Percentiles rank a stretch among this genome's conserved stretches.
phyloP scores from a whole-genome alignment of 1,140 invertebrate species.

The Manduca sexta region DNA sequence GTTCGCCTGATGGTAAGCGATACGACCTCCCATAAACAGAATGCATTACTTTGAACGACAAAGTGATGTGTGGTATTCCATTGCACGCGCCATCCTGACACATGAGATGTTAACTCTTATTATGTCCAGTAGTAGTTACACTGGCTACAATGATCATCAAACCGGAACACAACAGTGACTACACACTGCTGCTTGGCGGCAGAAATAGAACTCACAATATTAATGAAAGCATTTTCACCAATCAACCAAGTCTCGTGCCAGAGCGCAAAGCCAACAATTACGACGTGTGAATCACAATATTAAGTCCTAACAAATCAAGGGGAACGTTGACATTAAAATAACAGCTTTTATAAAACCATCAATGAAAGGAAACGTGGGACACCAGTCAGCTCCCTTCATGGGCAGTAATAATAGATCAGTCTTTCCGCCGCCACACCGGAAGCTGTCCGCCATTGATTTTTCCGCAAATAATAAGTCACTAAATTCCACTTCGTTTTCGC shows the following conservation, averaged over 20 bases:
- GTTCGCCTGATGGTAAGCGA: no score
- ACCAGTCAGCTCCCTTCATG: conserved; percentile 9
- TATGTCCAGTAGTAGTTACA: no score
- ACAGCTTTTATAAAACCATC: conserved; percentile 56
- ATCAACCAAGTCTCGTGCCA: neutral
- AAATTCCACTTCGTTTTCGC: conserved; percentile 36
- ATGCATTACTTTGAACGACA: no score
- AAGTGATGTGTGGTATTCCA: no score
- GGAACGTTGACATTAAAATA: conserved; percentile 42
- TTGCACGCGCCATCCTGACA: no score
- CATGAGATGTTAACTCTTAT: no score
- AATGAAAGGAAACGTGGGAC: conserved; percentile 41
- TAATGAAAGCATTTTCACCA: no score
- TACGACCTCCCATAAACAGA: no score
- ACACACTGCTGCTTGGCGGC: no score
- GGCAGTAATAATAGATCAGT: conserved; percentile 56
- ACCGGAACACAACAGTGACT: no score
- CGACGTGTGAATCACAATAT: conserved; percentile 16
- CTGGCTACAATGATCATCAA: no score
- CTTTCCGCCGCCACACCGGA: conserved; percentile 59
- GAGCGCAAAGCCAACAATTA: conserved; percentile 1
- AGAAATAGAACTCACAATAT: no score
- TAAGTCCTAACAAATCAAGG: conserved; percentile 26
- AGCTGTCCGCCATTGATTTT: conserved; percentile 66
- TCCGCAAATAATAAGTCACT: conserved; percentile 61